Evolutionary conservation across 2,888 invertebrate genomes (phyloP).

Genomic region (Alcis repandata): DNA sequence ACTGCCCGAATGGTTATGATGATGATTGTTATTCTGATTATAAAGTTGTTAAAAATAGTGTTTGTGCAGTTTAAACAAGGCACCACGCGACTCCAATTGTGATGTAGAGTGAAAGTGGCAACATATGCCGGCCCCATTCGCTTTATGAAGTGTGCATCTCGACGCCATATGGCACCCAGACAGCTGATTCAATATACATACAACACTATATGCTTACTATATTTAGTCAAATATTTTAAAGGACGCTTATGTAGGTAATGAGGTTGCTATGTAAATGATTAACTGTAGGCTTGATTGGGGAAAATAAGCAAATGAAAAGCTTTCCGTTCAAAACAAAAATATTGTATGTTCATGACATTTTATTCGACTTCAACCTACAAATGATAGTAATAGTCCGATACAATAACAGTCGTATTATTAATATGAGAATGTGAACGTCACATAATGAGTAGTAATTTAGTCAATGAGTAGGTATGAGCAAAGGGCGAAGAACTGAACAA

Average conservation of each 20-base stretch:
- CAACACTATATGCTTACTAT: conserved; percentile 42
- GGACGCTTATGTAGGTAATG: conserved; percentile 40
- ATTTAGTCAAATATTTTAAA: conserved; percentile 33
- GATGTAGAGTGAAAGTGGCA: conserved; percentile 83
- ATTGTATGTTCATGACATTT: too few species aligned
- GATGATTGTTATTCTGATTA: not conserved
- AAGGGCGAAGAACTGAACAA: conserved; percentile 75
- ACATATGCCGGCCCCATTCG: conserved; percentile 84
- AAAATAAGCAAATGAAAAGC: not conserved
- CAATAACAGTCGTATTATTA: not conserved
- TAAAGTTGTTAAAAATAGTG: conserved; percentile 18
- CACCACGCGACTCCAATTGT: conserved; percentile 72
- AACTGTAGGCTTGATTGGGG: conserved; percentile 7
- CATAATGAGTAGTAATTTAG: conserved; percentile 36
- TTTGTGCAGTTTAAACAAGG: conserved; percentile 25
- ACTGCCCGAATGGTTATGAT: too few species aligned
- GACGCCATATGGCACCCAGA: conserved; percentile 79
- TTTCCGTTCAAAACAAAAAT: not conserved
- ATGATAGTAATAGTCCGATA: not conserved
- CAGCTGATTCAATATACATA: conserved; percentile 75
- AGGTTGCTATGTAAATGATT: conserved; percentile 38
- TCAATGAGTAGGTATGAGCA: conserved; percentile 59
- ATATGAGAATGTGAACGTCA: conserved; percentile 5
- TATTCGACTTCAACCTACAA: not conserved
- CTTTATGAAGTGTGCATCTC: conserved; percentile 78